A percentile compares a stretch with the other conserved stretches of the same genome.
Evolutionary conservation across 2,113 vertebrate species (phyloP).

Genomic region (Podarcis cretensis): DNA sequence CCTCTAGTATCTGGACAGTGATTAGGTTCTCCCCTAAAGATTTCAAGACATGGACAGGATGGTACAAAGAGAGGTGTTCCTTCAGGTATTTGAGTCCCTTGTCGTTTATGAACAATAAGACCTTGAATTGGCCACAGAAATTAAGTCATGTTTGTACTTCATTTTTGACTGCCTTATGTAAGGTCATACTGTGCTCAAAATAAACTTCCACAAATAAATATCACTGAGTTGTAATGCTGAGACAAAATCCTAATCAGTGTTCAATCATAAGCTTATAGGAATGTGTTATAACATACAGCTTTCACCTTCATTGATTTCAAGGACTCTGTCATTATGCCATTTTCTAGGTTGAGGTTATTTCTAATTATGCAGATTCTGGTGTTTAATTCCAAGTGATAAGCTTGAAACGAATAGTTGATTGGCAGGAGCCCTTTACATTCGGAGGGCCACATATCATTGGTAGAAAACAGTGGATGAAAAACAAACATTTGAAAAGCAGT

Average conservation of each 20-base stretch:
- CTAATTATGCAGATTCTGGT: conserved; percentile 73
- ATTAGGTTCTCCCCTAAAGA: too few species aligned
- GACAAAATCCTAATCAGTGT: conserved; percentile 73
- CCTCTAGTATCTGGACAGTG: neutral
- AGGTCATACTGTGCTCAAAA: conserved; percentile 60
- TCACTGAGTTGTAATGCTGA: conserved; percentile 65
- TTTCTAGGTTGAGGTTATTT: conserved; percentile 75
- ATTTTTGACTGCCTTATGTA: conserved; percentile 39
- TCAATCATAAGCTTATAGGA: conserved; percentile 61
- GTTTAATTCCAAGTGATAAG: conserved; percentile 71
- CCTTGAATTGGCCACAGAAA: neutral
- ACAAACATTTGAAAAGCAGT: conserved; percentile 31
- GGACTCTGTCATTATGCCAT: conserved; percentile 79
- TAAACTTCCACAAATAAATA: conserved; percentile 64
- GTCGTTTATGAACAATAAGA: too few species aligned
- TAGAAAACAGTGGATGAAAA: conserved; percentile 35
- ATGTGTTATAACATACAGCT: conserved; percentile 63
- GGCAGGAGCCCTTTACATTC: conserved; percentile 33
- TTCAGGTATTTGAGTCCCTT: too few species aligned
- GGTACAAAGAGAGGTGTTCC: too few species aligned
- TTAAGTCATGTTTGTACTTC: neutral
- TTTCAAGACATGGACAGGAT: too few species aligned
- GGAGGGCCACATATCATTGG: conserved; percentile 43
- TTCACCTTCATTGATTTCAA: conserved; percentile 84
- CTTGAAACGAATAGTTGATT: conserved; percentile 63